Base-by-base conservation (phyloP, 2,113 vertebrate species). In the Cynocephalus volans region DNA sequence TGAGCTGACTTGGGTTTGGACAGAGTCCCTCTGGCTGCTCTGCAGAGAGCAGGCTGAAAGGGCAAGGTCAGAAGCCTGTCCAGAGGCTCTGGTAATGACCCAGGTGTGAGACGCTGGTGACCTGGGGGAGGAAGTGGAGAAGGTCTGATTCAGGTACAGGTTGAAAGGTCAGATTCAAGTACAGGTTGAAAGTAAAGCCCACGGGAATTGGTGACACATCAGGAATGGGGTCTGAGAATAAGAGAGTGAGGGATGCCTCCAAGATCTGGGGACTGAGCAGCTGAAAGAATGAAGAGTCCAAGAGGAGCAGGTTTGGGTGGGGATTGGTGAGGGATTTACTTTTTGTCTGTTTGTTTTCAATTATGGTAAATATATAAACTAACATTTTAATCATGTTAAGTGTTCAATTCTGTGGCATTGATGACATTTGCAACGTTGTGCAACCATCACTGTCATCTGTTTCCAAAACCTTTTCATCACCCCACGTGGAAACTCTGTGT, bases 201-300 rank as follows among this genome's bases (percentile, higher is more conserved):
- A 18, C 3, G 0, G 14, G 18, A 36, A 1, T 7, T 0, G 12
- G 28, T 0, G 0, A 1, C 23, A 0, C 21, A 0, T 1, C 1
- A 1, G 5, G 1, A 5, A 33, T 12, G 58, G 41, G 48, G 48
- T n/a, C 72, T 18, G 31, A 3, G 48, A 31, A 60, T 12, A 0
- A 48, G 58, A n/a, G 41, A 31, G 58, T 14, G 19, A 3, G 36
- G 13, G 10, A 24, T 3, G 2, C 14, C 10, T 1, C n/a, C 12
- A 0, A 5, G 69, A 3, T 24, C 13, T 36, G 21, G 2, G 26
- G 4, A 8, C 2, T 14, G 28, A 73, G 36, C n/a, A 6, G 83
- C 26, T 31, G 23, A 24, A 28, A 62, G 58, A 45, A 50, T 10
- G 67, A 15, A 7, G 48, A 23, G 80, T 31, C 69, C 45, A 6